These are phyloP conservation scores for Desmophyllum pertusum DNA, from an alignment of 92 coral and sea anemone species.

Conservation along the genomic window DNA sequence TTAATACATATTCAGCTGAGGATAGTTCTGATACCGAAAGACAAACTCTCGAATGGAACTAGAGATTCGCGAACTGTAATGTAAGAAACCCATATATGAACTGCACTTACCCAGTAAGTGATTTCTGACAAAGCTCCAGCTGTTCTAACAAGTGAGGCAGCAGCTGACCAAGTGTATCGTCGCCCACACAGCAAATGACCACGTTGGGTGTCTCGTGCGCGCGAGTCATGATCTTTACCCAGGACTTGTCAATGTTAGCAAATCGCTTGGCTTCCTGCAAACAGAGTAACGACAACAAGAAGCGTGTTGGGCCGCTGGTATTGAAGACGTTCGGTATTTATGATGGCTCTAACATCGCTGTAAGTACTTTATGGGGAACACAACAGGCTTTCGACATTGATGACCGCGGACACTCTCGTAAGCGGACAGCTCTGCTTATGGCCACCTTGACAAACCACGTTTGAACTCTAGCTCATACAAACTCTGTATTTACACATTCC, in stretches of 20 bases:
- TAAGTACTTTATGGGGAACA: neutral
- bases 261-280: constrained; percentile 90
- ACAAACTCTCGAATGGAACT: no score
- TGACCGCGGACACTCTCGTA: no score
- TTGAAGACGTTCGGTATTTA: neutral
- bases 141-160: constrained; percentile 87
- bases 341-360: neutral
- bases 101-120: constrained; percentile 77
- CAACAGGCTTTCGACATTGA: no score
- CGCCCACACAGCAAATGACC: constrained; percentile 88
- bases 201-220: constrained; percentile 91
- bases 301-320: neutral
- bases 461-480: no score
- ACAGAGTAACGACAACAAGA: neutral
- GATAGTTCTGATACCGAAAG: no score
- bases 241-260: constrained; percentile 87
- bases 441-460: no score
- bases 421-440: no score
- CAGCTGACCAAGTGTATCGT: constrained; percentile 88
- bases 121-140: constrained; percentile 86
- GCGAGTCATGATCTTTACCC: constrained; percentile 94
- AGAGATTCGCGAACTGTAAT: no score
- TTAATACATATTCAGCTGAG: no score
- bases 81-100: no score
- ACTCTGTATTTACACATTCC: no score